These are phyloP conservation scores for Zosterops japonicus DNA, from an alignment of 2,113 vertebrate species.

Conservation along the genomic window DNA sequence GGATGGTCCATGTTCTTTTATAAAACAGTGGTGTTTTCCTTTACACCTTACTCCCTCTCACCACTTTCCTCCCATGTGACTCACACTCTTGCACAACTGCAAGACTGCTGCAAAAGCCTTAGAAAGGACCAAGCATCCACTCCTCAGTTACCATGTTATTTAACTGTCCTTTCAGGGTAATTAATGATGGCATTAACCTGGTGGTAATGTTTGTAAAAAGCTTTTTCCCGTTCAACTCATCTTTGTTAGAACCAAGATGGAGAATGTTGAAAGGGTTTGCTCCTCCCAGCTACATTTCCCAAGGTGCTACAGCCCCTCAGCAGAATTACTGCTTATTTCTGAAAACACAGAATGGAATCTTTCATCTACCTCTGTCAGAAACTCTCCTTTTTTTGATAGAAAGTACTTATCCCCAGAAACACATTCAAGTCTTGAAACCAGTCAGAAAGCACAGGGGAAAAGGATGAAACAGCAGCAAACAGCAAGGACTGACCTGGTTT, in stretches of 20 bases:
- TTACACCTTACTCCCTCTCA: not conserved
- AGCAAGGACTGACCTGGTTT: not conserved
- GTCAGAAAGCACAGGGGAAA: not conserved
- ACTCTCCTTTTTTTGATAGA: not conserved
- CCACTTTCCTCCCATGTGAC: not conserved
- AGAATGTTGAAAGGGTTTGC: not conserved
- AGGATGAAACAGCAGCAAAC: not conserved
- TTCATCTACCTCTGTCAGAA: not conserved
- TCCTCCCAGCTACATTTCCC: not conserved
- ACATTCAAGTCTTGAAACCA: not conserved
- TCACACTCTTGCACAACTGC: not conserved
- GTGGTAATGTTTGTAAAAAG: not conserved
- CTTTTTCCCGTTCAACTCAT: not conserved
- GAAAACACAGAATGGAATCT: accelerated
- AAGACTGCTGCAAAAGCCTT: not conserved
- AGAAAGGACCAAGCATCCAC: not conserved
- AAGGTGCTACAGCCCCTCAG: not conserved
- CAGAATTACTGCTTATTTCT: not conserved
- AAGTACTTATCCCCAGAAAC: not conserved
- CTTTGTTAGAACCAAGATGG: not conserved
- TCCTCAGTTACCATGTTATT: not conserved
- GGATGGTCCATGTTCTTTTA: not conserved
- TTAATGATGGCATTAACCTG: not conserved
- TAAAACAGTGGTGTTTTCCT: not conserved
- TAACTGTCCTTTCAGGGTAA: not conserved